Percentiles rank a stretch among this genome's conserved stretches.
Conservation (phyloP, 1,140 invertebrate genomes). For the Caerostris darwini region DNA sequence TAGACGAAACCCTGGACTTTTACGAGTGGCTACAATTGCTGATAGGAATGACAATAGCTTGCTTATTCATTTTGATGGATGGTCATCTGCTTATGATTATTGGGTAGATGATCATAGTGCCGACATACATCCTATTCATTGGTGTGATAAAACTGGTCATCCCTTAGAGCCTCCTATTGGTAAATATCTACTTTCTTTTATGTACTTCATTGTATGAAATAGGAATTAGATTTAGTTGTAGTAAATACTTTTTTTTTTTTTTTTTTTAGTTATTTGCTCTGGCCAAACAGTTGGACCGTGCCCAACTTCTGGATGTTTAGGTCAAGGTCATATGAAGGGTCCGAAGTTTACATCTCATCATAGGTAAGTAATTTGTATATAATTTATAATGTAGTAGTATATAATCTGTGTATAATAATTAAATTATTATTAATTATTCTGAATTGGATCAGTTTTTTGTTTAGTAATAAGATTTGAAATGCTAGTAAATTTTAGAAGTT, state of each 20-base stretch:
- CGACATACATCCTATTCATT: constrained; percentile 95
- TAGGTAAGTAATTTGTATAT: constrained; percentile 58
- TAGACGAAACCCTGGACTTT: constrained; percentile 89
- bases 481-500: too few relatives aligned
- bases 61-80: constrained; percentile 94
- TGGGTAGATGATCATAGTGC: constrained; percentile 95
- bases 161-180: constrained; percentile 88
- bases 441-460: too few relatives aligned
- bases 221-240: neutral
- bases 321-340: constrained; percentile 91
- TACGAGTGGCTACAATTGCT: constrained; percentile 92
- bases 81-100: constrained; percentile 91
- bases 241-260: neutral
- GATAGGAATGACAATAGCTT: constrained; percentile 85
- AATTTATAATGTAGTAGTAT: too few relatives aligned
- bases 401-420: too few relatives aligned
- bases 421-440: too few relatives aligned
- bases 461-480: too few relatives aligned
- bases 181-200: neutral
- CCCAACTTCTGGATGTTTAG: constrained; percentile 89
- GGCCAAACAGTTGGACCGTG: constrained; percentile 81
- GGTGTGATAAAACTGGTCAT: constrained; percentile 93
- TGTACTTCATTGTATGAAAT: neutral
- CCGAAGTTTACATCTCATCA: constrained; percentile 91
- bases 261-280: constrained; percentile 40